These are phyloP conservation scores for Bettongia penicillata DNA, from an alignment of 2,113 vertebrate genomes.

Conservation along the genomic window DNA sequence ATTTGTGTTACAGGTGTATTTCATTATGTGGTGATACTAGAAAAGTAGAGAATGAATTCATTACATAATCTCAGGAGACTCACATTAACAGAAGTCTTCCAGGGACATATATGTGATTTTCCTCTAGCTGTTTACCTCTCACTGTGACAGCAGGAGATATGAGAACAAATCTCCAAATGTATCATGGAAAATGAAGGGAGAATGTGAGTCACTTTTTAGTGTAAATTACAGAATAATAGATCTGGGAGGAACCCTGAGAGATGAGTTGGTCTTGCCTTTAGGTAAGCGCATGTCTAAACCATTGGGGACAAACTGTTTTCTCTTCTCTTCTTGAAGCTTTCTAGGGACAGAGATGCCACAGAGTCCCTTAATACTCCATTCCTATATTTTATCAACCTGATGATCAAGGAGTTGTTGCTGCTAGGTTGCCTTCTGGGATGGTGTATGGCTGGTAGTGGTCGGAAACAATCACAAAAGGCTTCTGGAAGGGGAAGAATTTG, in stretches of 20 bases:
- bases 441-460: background rate
- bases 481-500: background rate
- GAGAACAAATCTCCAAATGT: background rate
- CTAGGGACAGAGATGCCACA: background rate
- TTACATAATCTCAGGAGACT: slow-evolving; percentile 30
- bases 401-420: background rate
- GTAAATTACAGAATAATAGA: slow-evolving; percentile 36
- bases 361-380: background rate
- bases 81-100: slow-evolving; percentile 48
- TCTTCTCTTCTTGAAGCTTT: background rate
- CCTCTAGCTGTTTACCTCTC: slow-evolving; percentile 38
- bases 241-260: background rate
- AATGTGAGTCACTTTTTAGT: background rate
- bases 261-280: background rate
- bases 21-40: slow-evolving; percentile 38
- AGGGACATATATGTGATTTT: slow-evolving; percentile 32
- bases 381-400: background rate
- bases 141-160: background rate
- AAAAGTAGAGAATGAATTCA: slow-evolving; percentile 55
- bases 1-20: slow-evolving; percentile 53
- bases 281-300: background rate
- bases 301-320: background rate
- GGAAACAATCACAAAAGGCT: background rate
- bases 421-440: background rate
- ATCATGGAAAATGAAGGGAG: slow-evolving; percentile 48